A percentile compares a stretch with the other conserved stretches of the same genome.
Conservation (phyloP, 2,888 invertebrate genomes). For the Brachyptera putata region DNA sequence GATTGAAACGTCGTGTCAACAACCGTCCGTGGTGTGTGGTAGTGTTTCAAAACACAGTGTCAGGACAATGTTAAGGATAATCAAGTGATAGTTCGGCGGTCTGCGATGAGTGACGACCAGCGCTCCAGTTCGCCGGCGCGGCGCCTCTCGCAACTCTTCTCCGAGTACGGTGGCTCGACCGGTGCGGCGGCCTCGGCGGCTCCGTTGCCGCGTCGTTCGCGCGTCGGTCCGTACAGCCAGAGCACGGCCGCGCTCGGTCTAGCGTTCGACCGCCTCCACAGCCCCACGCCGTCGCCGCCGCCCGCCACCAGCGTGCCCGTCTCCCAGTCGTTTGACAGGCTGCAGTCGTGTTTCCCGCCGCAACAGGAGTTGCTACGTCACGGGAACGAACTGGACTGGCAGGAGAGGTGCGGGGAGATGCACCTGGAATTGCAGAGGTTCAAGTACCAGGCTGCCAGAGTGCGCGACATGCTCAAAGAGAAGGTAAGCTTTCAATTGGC, state of each 20-base stretch:
- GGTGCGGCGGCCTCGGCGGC: background rate
- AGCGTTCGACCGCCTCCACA: background rate
- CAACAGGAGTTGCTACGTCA: background rate
- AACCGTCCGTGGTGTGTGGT: too few relatives aligned
- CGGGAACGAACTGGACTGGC: conserved; percentile 63
- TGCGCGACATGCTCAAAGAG: conserved; percentile 82
- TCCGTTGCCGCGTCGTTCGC: conserved; percentile 31
- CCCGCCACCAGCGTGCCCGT: background rate
- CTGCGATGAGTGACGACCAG: background rate
- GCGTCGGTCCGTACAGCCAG: conserved; percentile 18
- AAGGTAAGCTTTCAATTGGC: conserved; percentile 58
- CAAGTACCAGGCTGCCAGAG: conserved; percentile 79
- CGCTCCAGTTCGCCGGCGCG: conserved; percentile 53
- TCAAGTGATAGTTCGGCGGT: too few relatives aligned
- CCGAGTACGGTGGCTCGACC: conserved; percentile 57
- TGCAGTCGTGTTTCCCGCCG: background rate
- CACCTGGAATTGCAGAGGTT: conserved; percentile 82
- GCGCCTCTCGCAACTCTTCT: conserved; percentile 76
- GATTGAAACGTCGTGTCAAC: too few relatives aligned
- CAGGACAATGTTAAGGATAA: too few relatives aligned
- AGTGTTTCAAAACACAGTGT: too few relatives aligned
- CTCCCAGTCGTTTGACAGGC: conserved; percentile 14
- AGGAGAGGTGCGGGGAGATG: conserved; percentile 79
- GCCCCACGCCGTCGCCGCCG: too few relatives aligned
- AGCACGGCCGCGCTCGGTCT: background rate